Base-by-base conservation (phyloP, 2,888 invertebrate genomes). In the Athalia circularis region DNA sequence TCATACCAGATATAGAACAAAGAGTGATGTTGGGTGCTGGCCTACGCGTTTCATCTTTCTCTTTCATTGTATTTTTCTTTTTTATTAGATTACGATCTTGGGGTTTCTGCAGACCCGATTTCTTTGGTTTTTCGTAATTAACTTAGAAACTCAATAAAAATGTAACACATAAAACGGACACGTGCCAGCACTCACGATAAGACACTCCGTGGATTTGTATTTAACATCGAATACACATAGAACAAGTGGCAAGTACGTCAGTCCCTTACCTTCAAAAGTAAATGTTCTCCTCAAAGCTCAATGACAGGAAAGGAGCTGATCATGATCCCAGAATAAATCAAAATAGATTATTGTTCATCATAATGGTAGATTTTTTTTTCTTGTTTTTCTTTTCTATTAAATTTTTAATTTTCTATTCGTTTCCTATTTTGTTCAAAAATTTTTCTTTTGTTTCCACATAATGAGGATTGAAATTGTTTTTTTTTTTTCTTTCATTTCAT, bases 261-360 rank as follows among this genome's bases (percentile, higher is more conserved):
- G 87, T 89, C 89, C 89, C 91, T 91, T 91, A 91, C 90, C 91
- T 90, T 91, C 89, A 91, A 91, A 90, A 90, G 90, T 90, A 90
- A 90, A 89, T 88, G 90, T 90, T 90, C 90, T 91, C 90, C 90
- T 89, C 90, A 90, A 90, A 90, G 90, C 88, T 90, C 89, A 90
- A 90, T 88, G 89, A 88, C 91, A 90, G 89, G 90, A 90, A 91
- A 90, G 90, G 89, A 90, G 88, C 91, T 91, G 89, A 89, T 90
- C 88, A 89, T 87, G 89, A 90, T 89, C 91, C 90, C 89, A 90
- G 89, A 91, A 90, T 90, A 90, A 90, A 91, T 88, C 90, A 90
- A 89, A 90, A 90, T 89, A 90, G 88, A 90, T 90, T 90, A 90
- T 90, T 90, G 87, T 88, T 87, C 88, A 87, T 89, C 86, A 88